phyloP scores from a whole-genome alignment of 2,888 invertebrate species.

The Scaeva pyrastri region DNA sequence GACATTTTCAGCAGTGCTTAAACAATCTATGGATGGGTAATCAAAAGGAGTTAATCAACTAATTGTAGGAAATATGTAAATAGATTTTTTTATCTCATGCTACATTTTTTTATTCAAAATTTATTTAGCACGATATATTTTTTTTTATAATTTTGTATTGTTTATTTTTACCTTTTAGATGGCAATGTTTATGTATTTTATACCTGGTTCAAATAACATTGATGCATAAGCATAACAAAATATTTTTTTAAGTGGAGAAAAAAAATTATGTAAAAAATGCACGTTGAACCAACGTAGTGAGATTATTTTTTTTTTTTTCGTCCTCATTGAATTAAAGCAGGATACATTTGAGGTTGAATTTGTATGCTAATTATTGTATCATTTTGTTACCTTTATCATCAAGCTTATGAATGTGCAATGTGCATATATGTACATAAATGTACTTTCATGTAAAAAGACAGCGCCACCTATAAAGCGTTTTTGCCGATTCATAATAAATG shows the following conservation, averaged over 20 bases:
- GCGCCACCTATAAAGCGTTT: too few relatives aligned
- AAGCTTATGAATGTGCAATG: too few relatives aligned
- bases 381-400: too few relatives aligned
- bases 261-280: not conserved
- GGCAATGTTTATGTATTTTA: not conserved
- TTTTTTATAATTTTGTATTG: not conserved
- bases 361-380: too few relatives aligned
- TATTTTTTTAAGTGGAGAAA: not conserved
- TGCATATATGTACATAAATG: too few relatives aligned
- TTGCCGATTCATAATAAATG: too few relatives aligned
- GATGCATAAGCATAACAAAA: not conserved
- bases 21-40: constrained; percentile 17
- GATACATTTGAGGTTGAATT: too few relatives aligned
- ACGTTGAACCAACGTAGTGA: too few relatives aligned
- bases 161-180: constrained; percentile 16
- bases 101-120: not conserved
- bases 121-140: not conserved
- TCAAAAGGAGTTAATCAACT: constrained; percentile 66
- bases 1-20: constrained; percentile 18
- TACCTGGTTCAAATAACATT: not conserved
- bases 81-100: constrained; percentile 21
- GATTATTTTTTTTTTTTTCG: too few relatives aligned
- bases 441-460: too few relatives aligned
- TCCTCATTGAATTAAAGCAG: too few relatives aligned
- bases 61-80: constrained; percentile 70